Evolutionary conservation across 2,888 invertebrate species (phyloP).

Genomic region (Xestia sexstrigata): DNA sequence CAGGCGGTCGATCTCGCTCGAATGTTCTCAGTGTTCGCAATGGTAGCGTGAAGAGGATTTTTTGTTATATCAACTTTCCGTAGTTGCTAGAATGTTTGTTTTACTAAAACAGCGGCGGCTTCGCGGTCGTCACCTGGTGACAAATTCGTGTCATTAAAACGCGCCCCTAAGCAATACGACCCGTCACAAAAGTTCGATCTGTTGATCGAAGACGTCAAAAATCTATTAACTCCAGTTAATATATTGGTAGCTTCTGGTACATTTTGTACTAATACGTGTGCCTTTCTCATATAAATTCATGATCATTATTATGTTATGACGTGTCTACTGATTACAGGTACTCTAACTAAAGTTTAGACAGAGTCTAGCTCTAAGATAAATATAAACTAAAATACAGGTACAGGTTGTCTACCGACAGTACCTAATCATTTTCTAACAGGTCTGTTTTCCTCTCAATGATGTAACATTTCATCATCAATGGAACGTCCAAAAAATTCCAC

Average conservation of each 20-base stretch:
- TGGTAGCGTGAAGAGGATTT: too few relatives aligned
- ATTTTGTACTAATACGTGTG: too few relatives aligned
- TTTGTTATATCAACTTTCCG: too few relatives aligned
- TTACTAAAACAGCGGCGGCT: too few relatives aligned
- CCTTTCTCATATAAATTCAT: background rate
- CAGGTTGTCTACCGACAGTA: background rate
- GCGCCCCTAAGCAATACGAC: too few relatives aligned
- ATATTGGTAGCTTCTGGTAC: background rate
- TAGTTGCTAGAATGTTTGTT: too few relatives aligned
- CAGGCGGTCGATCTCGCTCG: too few relatives aligned
- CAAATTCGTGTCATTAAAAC: too few relatives aligned
- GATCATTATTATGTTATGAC: background rate
- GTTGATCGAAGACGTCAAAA: background rate
- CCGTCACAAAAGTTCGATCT: too few relatives aligned
- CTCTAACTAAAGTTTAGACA: background rate
- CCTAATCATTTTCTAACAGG: background rate
- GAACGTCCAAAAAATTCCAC: slow-evolving; percentile 11
- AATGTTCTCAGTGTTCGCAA: too few relatives aligned
- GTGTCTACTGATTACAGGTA: background rate
- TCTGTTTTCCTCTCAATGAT: background rate
- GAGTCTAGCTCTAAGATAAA: background rate
- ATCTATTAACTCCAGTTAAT: background rate
- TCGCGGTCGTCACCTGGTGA: too few relatives aligned
- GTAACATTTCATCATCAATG: slow-evolving; percentile 14
- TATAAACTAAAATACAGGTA: background rate